Evolutionary conservation across 2,888 invertebrate species (phyloP).

Genomic region (Agriopis aurantiaria): DNA sequence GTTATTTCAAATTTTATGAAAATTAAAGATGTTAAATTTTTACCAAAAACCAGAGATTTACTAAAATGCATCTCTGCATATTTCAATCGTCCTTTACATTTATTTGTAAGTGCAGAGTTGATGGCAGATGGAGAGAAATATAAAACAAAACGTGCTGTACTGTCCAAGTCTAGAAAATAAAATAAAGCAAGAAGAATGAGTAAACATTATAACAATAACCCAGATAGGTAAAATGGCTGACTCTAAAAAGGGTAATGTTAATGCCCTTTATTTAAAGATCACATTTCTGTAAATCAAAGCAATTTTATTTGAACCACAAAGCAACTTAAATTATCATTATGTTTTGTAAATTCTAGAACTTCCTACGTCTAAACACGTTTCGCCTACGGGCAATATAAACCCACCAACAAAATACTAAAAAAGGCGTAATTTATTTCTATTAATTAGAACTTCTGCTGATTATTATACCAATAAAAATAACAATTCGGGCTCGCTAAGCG

Average conservation of each 20-base stretch:
- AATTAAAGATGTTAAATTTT: no score
- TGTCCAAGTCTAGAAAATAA: no score
- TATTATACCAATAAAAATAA: neutral
- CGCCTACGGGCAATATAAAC: neutral
- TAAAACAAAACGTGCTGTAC: no score
- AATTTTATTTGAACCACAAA: neutral
- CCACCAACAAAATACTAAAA: neutral
- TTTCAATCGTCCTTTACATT: no score
- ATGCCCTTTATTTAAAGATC: neutral
- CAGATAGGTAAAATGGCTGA: no score
- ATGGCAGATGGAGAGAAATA: no score
- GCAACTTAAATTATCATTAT: conserved; percentile 1
- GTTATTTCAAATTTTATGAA: no score
- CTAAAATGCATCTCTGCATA: no score
- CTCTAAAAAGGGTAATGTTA: no score
- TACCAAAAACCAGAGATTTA: no score
- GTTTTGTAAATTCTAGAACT: neutral
- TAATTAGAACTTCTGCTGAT: neutral
- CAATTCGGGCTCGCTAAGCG: neutral
- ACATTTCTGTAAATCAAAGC: neutral
- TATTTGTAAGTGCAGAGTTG: no score
- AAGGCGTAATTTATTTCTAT: neutral
- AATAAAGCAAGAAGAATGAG: neutral
- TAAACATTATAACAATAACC: neutral
- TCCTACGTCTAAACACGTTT: conserved; percentile 2